Base-by-base conservation (phyloP, 2,888 invertebrate genomes). In the Psococerastis gibbosa region DNA sequence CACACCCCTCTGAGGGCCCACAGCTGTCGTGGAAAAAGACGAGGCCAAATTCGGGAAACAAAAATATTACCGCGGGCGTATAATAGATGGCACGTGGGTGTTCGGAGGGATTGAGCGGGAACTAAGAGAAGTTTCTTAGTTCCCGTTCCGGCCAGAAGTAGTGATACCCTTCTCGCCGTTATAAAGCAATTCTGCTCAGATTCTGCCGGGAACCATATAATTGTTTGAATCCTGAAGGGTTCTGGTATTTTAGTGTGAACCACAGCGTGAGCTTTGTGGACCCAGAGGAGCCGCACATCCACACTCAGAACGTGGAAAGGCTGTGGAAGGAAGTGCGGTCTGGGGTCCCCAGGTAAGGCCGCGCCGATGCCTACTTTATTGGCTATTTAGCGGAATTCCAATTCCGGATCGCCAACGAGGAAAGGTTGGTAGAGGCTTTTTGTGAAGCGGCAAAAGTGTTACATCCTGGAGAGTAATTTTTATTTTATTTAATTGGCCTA, bases 1-100 rank as follows among this genome's bases (percentile, higher is more conserved):
- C 45, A 11, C 5, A 32, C 1, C 35, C 42, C 15, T 52, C 15
- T 49, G 52, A 13, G 52, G 52, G 2, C 43, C 32, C 2, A 51
- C 45, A 3, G 45, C 41, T 16, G 33, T 47, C 11, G 46, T 50
- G 15, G 50, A 51, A 38, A 44, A 51, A 2, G 47, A 49, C 31
- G 48, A 51, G n/a, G 35, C 45, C 1, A 49, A 43, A 27, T 48
- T 51, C 13, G 48, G 47, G 8, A 46, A 48, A 31, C 11, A 43
- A 23, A 51, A 47, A 43, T 49, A 49, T 16, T 11, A 45, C 22
- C 32, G 34, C 18, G 35, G 47, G n/a, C 43, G 49, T 16, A 17
- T 42, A n/a, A 49, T 49, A 22, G 48, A 48, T 8, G 48, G 45
- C 2, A 42, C 45, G 9, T 31, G 31, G 31, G 31, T 31, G n/a